Percentiles rank a stretch among this genome's conserved stretches.
Evolutionary conservation across 2,113 vertebrate genomes (phyloP).

Genomic region (Tenebrosternarchus preto): DNA sequence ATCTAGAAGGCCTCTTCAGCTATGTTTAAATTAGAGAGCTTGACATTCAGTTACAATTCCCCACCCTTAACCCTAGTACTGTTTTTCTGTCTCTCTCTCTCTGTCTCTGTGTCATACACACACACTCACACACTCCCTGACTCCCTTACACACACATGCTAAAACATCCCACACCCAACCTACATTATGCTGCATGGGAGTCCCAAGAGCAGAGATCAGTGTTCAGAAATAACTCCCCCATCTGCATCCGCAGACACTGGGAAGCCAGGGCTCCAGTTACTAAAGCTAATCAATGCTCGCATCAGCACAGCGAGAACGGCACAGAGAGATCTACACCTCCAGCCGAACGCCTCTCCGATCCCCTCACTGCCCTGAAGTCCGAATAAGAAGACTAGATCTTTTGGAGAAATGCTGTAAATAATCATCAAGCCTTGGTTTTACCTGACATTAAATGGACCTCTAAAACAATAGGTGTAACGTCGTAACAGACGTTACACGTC

Average conservation of each 20-base stretch:
- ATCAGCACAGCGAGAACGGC: slow-evolving; percentile 47
- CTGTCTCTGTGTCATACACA: slow-evolving; percentile 10
- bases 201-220: slow-evolving; percentile 50
- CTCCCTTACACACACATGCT: slow-evolving; percentile 8
- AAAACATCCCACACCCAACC: slow-evolving; percentile 12
- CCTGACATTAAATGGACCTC: not conserved
- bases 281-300: slow-evolving; percentile 57
- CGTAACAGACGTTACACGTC: too few species aligned
- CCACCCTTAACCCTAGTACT: not conserved
- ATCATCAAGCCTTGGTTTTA: not conserved
- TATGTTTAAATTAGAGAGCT: not conserved
- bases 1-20: not conserved
- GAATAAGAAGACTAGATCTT: too few species aligned
- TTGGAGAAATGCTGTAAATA: not conserved
- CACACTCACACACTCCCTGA: not conserved
- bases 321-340: not conserved
- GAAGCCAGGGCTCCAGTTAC: slow-evolving; percentile 57
- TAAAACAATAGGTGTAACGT: not conserved
- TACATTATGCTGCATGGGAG: slow-evolving; percentile 19
- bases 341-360: not conserved
- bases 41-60: not conserved
- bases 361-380: too few species aligned
- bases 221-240: slow-evolving; percentile 54
- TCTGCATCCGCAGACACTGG: slow-evolving; percentile 44
- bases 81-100: not conserved